Evolutionary conservation across 2,888 invertebrate genomes (phyloP), one percentile per base, ranked within the genome.

Genomic region (Drosophila hawaiiensis): DNA sequence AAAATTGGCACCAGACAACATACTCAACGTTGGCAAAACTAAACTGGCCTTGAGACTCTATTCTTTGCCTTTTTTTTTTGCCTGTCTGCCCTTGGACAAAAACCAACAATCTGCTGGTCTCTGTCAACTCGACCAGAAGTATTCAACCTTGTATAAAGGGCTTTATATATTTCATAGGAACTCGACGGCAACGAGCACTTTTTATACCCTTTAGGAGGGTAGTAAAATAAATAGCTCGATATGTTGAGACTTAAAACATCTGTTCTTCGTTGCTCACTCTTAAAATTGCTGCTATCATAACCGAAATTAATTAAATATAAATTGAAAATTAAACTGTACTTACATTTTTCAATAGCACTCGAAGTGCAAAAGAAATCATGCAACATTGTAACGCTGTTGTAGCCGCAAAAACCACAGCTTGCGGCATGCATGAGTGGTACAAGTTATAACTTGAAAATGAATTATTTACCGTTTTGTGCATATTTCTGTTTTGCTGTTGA

Each of bases 1-100:
- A 66, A 73, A 79, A 82, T 76, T 71, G 73, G 50, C 55, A 67
- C 52, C 66, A 68, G 68, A 73, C 64, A 60, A 74, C 69, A 68
- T 63, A 52, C 54, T 61, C 74, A 56, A 54, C 47, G 28, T 59
- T 56, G 43, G 56, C 37, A 37, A 39, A 61, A 67, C 29, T 52
- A 41, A 35, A 37, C 25, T 67, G 59, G 77, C 78, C 78, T 78
- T 78, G 65, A 71, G 65, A 72, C 82, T 25, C 2, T 47, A 9
- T 16, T 25, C 7, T 9, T 47, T 9, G 22, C 9, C 47, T 25
- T 47, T 25, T 9, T 16, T 25, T 16, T 25, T 47, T 47, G 9
- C 47, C 56, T 33, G 77, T 79, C 80, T 79, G 80, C 59, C 65
- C 80, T 78, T 64, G 68, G 28, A 35, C 49, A 53, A 37, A 52